These are phyloP conservation scores for silkworm (Bombyx mori) DNA, from an alignment of 1,140 invertebrate genomes.

Conservation along the genomic window DNA sequence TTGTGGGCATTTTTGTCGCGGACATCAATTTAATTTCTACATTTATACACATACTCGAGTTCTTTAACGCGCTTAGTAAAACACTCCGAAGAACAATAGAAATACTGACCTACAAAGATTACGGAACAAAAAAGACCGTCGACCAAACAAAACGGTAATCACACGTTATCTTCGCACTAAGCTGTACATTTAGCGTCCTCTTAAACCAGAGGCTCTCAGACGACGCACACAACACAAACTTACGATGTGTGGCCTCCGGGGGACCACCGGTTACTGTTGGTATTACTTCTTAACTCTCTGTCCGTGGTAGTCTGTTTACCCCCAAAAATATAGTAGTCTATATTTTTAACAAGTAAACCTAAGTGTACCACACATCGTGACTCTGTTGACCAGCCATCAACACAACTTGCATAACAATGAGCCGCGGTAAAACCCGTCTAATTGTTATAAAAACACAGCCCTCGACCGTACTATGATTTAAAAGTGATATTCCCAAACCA, in stretches of 20 bases:
- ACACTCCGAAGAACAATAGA: too few relatives aligned
- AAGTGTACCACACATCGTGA: constrained; percentile 25
- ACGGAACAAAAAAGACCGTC: too few relatives aligned
- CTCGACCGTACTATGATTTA: constrained; percentile 60
- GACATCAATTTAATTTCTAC: too few relatives aligned
- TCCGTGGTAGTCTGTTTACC: constrained; percentile 40
- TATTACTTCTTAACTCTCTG: constrained; percentile 7
- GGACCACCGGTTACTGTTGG: constrained; percentile 6
- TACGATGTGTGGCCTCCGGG: constrained; percentile 7
- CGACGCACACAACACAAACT: too few relatives aligned
- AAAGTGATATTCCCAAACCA: constrained; percentile 67
- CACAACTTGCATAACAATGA: constrained; percentile 45
- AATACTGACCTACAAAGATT: too few relatives aligned
- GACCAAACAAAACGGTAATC: too few relatives aligned
- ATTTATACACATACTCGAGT: too few relatives aligned
- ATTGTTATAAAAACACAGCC: constrained; percentile 66
- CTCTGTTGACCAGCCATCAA: constrained; percentile 41
- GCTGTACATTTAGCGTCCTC: too few relatives aligned
- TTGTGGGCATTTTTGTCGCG: too few relatives aligned
- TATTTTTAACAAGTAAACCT: constrained; percentile 65
- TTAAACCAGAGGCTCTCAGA: too few relatives aligned
- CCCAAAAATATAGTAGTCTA: constrained; percentile 65
- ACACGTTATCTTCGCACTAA: too few relatives aligned
- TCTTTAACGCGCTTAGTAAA: too few relatives aligned
- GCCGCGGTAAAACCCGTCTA: constrained; percentile 58